Evolutionary conservation across 2,113 vertebrate genomes (phyloP).

Genomic region (Ceyx cyanopectus): DNA sequence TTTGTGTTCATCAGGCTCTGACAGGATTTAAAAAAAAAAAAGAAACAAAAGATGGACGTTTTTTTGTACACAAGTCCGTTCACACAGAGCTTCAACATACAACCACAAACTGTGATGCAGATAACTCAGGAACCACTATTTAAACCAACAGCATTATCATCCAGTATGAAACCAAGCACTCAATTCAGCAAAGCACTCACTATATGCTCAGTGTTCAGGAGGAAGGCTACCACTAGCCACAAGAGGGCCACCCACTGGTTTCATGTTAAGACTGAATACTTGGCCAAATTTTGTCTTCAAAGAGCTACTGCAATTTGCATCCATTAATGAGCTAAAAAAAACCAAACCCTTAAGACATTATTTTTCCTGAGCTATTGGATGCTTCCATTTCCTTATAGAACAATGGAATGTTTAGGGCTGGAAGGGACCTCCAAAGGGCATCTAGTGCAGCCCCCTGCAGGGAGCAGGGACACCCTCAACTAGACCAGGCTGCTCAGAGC

Average conservation of each 20-base stretch:
- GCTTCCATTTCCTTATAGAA: background rate
- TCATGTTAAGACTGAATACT: background rate
- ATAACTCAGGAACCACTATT: background rate
- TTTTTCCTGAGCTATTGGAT: background rate
- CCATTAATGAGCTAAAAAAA: background rate
- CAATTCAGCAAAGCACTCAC: background rate
- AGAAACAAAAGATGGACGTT: background rate
- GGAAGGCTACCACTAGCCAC: background rate
- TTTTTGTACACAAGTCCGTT: background rate
- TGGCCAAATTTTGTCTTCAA: background rate
- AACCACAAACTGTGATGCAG: background rate
- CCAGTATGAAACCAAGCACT: background rate
- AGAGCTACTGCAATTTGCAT: background rate
- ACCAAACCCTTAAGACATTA: background rate
- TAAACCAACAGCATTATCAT: background rate
- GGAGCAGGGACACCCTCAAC: no score
- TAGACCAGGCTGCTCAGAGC: no score
- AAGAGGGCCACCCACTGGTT: background rate
- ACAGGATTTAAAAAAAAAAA: background rate
- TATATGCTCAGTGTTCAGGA: accelerated
- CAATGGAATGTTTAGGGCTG: no score
- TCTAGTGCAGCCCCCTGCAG: no score
- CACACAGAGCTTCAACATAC: background rate
- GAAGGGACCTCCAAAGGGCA: no score
- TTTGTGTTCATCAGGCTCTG: constrained; percentile 96